Evolutionary conservation across 2,797 vertebrate species (phyloP).

Genomic region (Holocentrus rufus): DNA sequence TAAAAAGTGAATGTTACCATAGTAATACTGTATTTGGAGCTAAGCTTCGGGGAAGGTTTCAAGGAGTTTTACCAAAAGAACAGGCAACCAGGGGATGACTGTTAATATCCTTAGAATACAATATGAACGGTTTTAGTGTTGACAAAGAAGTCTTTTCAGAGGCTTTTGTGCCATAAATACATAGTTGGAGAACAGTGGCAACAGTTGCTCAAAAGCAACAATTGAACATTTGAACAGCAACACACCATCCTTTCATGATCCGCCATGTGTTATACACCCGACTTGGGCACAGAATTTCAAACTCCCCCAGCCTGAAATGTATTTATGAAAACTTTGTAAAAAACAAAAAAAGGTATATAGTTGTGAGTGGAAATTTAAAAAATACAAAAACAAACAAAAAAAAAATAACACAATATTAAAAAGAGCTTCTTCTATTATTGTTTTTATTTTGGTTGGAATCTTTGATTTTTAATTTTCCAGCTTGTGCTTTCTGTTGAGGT

Average conservation of each 20-base stretch:
- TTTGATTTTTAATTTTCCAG: conserved; percentile 81
- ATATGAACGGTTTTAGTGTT: conserved; percentile 41
- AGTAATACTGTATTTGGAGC: conserved; percentile 79
- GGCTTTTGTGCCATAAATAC: conserved; percentile 81
- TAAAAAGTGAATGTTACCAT: conserved; percentile 83
- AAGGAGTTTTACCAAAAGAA: conserved; percentile 74
- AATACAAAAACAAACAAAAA: conserved; percentile 57
- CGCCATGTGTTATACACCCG: conserved; percentile 69
- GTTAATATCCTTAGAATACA: conserved; percentile 50
- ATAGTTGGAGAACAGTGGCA: conserved; percentile 66
- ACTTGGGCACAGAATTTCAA: conserved; percentile 71
- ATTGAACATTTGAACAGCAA: conserved; percentile 53
- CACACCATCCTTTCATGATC: conserved; percentile 63
- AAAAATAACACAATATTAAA: conserved; percentile 69
- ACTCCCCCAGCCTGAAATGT: conserved; percentile 91
- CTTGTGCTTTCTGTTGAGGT: conserved; percentile 86
- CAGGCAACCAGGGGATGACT: conserved; percentile 58
- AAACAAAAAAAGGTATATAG: conserved; percentile 82
- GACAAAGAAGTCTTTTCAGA: conserved; percentile 72
- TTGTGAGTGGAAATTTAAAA: conserved; percentile 77
- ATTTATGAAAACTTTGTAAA: conserved; percentile 93
- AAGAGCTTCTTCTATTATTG: conserved; percentile 87
- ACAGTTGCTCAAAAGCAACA: conserved; percentile 54
- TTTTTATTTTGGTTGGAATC: conserved; percentile 79
- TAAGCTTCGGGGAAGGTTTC: conserved; percentile 65